Conservation (phyloP, 2,888 invertebrate species). For the Drosophila algonquin region DNA sequence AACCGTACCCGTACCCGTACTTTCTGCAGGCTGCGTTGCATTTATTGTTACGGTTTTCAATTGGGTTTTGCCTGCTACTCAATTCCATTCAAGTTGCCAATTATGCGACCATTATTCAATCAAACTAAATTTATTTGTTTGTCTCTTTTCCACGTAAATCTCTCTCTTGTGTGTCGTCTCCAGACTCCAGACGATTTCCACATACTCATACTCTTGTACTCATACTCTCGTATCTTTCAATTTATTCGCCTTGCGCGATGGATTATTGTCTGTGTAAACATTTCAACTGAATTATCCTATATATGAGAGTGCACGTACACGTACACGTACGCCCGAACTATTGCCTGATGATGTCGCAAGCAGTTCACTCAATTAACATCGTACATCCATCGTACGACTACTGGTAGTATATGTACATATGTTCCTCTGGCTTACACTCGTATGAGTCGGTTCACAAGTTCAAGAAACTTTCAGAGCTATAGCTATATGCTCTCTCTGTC, state of each 20-base stretch:
- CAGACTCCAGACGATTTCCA: constrained; percentile 20
- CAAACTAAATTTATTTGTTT: constrained; percentile 85
- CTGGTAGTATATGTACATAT: not conserved
- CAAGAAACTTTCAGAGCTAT: constrained; percentile 63
- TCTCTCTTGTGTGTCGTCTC: constrained; percentile 12
- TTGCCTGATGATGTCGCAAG: constrained; percentile 64
- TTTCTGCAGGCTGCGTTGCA: not conserved
- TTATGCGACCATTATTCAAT: constrained; percentile 84
- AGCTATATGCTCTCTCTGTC: too few species aligned
- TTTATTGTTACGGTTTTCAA: constrained; percentile 58
- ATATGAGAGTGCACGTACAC: constrained; percentile 28
- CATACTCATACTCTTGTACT: constrained; percentile 30
- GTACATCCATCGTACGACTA: not conserved
- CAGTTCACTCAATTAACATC: constrained; percentile 64
- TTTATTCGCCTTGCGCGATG: constrained; percentile 74
- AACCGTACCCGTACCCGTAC: not conserved
- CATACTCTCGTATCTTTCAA: constrained; percentile 56
- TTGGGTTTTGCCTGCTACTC: constrained; percentile 84
- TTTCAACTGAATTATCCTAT: constrained; percentile 72
- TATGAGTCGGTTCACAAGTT: constrained; percentile 45
- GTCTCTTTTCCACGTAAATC: constrained; percentile 79
- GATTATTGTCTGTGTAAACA: constrained; percentile 74
- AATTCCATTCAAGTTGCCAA: constrained; percentile 85
- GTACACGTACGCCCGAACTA: constrained; percentile 1
- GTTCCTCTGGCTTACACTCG: not conserved